These are phyloP conservation scores for Eupithecia vulgata DNA, from an alignment of 2,888 invertebrate species.

Conservation along the genomic window DNA sequence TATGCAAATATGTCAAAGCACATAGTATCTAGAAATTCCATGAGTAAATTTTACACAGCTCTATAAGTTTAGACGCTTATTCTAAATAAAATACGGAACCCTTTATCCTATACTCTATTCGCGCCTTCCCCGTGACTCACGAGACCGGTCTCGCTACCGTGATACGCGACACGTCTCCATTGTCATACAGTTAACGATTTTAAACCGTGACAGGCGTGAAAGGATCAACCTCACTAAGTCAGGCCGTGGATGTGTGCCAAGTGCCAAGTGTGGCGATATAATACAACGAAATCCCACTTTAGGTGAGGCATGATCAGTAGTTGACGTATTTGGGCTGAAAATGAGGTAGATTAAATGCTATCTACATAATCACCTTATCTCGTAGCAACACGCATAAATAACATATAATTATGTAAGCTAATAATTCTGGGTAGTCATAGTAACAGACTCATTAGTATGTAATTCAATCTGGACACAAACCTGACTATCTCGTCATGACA, in stretches of 20 bases:
- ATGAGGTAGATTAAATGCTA: background rate
- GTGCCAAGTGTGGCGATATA: no score
- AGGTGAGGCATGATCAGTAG: no score
- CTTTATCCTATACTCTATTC: background rate
- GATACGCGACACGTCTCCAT: slow-evolving; percentile 58
- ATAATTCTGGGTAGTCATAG: background rate
- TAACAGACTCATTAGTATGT: background rate
- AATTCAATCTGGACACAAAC: slow-evolving; percentile 1
- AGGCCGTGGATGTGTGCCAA: no score
- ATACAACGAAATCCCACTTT: no score
- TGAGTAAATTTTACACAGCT: background rate
- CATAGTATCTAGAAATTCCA: background rate
- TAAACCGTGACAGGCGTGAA: no score
- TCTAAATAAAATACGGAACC: slow-evolving; percentile 31
- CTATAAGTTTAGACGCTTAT: background rate
- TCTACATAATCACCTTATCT: no score
- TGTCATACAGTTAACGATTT: slow-evolving; percentile 29
- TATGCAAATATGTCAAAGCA: background rate
- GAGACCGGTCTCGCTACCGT: slow-evolving; percentile 65
- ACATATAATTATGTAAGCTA: background rate
- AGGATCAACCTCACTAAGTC: no score
- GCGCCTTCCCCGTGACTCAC: slow-evolving; percentile 48
- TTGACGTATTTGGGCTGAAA: background rate
- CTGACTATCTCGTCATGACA: background rate
- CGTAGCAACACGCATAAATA: no score